Percentiles rank a stretch among this genome's conserved stretches.
Conservation (phyloP, 2,888 invertebrate species). For the Erannis defoliaria region DNA sequence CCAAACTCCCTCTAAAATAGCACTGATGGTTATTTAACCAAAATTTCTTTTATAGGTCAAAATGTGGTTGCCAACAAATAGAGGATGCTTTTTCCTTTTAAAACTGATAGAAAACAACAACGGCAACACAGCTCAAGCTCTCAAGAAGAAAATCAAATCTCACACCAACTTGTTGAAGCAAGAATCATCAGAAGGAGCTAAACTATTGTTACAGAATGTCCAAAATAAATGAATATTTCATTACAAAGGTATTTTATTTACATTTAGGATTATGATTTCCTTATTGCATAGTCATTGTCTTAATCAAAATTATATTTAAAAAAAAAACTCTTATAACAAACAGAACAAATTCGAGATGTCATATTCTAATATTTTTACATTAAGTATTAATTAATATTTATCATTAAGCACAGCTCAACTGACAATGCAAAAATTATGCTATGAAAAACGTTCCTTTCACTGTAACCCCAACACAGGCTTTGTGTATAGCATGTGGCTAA, state of each 20-base stretch:
- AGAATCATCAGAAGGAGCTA: conserved; percentile 87
- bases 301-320: background rate
- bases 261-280: conserved; percentile 17
- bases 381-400: too few species aligned
- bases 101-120: conserved; percentile 88
- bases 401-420: too few species aligned
- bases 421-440: too few species aligned
- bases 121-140: conserved; percentile 67
- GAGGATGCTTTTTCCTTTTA: conserved; percentile 92
- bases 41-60: conserved; percentile 80
- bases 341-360: too few species aligned
- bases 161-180: conserved; percentile 78
- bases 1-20: too few species aligned
- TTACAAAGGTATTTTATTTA: conserved; percentile 36
- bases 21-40: background rate
- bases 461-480: too few species aligned
- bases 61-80: conserved; percentile 90
- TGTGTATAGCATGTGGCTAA: too few species aligned
- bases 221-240: conserved; percentile 60
- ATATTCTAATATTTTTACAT: too few species aligned
- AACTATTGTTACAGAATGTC: conserved; percentile 87
- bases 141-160: conserved; percentile 82
- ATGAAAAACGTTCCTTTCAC: too few species aligned
- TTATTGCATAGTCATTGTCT: background rate
- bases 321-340: background rate